Evolutionary conservation across 2,797 vertebrate genomes (phyloP).

Genomic region (Tapirus indicus): DNA sequence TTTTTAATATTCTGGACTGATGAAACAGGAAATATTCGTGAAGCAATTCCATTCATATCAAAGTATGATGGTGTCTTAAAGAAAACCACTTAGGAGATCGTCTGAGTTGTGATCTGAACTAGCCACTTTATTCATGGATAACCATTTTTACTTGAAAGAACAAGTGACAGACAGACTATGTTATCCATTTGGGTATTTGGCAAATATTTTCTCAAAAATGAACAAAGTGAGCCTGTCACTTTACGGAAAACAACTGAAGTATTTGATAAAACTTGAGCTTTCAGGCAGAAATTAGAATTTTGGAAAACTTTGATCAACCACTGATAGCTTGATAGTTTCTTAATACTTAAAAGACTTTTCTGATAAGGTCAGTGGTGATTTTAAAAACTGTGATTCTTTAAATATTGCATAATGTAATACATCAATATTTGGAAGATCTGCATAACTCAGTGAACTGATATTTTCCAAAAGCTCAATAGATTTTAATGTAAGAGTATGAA

Average conservation of each 20-base stretch:
- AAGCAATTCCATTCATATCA: background rate
- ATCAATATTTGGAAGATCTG: background rate
- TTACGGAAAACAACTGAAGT: background rate
- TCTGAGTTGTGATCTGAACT: background rate
- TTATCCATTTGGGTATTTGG: background rate
- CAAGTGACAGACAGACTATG: background rate
- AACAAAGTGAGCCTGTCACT: background rate
- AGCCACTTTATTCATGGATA: background rate
- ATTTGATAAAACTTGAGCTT: constrained; percentile 27
- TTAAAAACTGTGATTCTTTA: background rate
- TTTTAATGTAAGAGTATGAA: constrained; percentile 7
- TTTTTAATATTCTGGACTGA: background rate
- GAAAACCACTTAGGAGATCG: background rate
- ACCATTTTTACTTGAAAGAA: background rate
- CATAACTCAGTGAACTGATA: background rate
- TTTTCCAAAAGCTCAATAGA: background rate
- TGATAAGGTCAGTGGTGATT: background rate
- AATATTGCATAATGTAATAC: background rate
- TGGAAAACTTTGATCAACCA: constrained; percentile 27
- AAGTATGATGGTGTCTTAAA: background rate
- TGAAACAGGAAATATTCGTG: background rate
- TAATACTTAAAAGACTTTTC: constrained; percentile 31
- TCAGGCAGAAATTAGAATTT: background rate
- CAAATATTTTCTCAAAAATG: background rate
- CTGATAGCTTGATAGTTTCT: background rate